Percentiles rank a stretch among this genome's conserved stretches.
These are phyloP conservation scores for Siphamia tubifer DNA, from an alignment of 2,113 vertebrate species.

Conservation along the genomic window DNA sequence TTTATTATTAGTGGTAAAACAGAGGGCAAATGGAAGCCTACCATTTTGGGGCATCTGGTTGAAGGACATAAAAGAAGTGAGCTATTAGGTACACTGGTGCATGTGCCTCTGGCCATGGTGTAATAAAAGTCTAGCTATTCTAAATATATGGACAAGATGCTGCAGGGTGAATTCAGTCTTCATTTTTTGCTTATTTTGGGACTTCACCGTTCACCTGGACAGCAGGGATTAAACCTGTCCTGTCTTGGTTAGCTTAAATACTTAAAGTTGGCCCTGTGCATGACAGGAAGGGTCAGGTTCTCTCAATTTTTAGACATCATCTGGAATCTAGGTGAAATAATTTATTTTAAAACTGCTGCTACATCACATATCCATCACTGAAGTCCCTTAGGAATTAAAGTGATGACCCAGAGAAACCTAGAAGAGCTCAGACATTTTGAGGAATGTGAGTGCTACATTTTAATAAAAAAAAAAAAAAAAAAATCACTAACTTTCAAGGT, in stretches of 20 bases:
- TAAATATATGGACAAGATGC: constrained; percentile 71
- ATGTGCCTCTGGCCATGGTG: constrained; percentile 70
- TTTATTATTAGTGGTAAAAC: constrained; percentile 82
- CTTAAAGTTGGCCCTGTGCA: background rate
- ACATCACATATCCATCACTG: constrained; percentile 49
- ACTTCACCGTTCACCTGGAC: background rate
- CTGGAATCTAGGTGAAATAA: constrained; percentile 21
- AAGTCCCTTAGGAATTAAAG: constrained; percentile 12
- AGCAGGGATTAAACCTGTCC: background rate
- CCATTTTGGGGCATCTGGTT: constrained; percentile 60
- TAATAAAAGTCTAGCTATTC: constrained; percentile 78
- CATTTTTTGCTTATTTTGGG: background rate
- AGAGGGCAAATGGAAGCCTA: constrained; percentile 57
- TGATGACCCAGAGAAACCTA: constrained; percentile 1
- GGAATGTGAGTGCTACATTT: constrained; percentile 23
- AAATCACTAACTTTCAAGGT: constrained; percentile 25
- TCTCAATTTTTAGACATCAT: background rate
- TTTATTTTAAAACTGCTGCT: constrained; percentile 44
- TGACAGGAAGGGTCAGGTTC: background rate
- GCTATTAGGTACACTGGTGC: constrained; percentile 58
- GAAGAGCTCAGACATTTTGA: constrained; percentile 3
- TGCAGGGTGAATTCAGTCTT: constrained; percentile 57
- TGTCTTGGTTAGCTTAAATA: background rate
- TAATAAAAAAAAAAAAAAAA: too few species aligned
- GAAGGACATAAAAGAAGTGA: constrained; percentile 72